Conservation (phyloP, 2,113 vertebrate genomes). For the Takifugu flavidus region DNA sequence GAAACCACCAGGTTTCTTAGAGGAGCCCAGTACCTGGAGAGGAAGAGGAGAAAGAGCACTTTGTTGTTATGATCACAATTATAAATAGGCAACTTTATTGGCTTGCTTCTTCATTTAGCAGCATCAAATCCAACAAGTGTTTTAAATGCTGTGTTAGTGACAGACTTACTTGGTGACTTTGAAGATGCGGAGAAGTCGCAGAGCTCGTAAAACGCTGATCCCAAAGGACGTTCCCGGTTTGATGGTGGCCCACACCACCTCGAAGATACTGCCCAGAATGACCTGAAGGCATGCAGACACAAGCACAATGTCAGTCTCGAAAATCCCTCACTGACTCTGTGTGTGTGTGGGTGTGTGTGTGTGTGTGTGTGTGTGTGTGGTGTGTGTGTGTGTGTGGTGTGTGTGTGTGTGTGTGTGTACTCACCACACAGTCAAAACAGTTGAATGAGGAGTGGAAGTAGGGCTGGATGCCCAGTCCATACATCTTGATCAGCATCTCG, state of each 20-base stretch:
- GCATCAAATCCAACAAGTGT: no score
- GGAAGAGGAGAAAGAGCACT: no score
- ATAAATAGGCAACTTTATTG: no score
- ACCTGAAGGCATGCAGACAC: slow-evolving; percentile 71
- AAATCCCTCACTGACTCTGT: no score
- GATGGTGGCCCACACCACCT: slow-evolving; percentile 92
- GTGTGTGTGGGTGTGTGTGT: no score
- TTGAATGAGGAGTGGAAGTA: slow-evolving; percentile 97
- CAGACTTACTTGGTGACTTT: slow-evolving; percentile 96
- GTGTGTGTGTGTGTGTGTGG: no score
- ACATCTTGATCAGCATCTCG: slow-evolving; percentile 95
- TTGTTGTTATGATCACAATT: no score
- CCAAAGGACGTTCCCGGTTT: slow-evolving; percentile 96
- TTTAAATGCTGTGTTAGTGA: no score
- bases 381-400: no score
- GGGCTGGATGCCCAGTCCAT: slow-evolving; percentile 87
- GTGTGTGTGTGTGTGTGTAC: slow-evolving; percentile 44
- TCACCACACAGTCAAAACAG: slow-evolving; percentile 95
- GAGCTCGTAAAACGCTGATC: slow-evolving; percentile 95
- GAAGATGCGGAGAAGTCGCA: slow-evolving; percentile 97
- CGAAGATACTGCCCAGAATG: slow-evolving; percentile 95
- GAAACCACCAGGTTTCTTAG: slow-evolving; percentile 93
- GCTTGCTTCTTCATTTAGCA: no score
- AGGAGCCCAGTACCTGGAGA: slow-evolving; percentile 90
- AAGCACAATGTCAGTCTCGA: not conserved